Base-by-base conservation (phyloP, 2,113 vertebrate species). In the Equus przewalskii region DNA sequence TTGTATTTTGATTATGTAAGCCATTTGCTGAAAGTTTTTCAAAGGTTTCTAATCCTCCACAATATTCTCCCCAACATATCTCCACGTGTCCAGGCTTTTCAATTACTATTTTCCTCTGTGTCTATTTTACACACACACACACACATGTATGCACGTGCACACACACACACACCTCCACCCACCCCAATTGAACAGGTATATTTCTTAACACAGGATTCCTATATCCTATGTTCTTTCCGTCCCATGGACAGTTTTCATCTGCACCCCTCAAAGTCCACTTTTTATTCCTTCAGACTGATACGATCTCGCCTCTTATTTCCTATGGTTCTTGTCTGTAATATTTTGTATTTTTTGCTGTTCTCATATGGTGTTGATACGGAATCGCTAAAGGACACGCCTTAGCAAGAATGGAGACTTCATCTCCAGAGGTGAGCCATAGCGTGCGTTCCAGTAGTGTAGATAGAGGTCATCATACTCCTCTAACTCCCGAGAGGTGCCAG, bases 381-480 rank as follows among this genome's bases (percentile, higher is more conserved):
- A 90, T 5, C 21, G 49, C 44, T 90, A 9, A 19, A 54, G 14
- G 58, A 65, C 22, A 3, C 14, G 3, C 51, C 51, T 54, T 54
- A 14, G 51, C 14, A 54, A 54, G 51, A 54, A 54, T 54, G 51
- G 14, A 54, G 15, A 14, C 12, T 14, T 54, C 9, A 51, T 51
- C 49, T 51, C 49, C 49, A 51, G 13, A 51, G 49, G 13, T 0
- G 9, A 3, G 1, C 6, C 0, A 18, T 16, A 16, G 7, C 0
- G 0, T 14, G 36, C 12, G 99, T 99, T 99, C 99, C 99, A 98
- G 98, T 99, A 99, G 99, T 99, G 99, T 99, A 99, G 99, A 99
- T 99, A 99, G 99, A 99, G 98, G 99, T 99, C 99, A 99, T 99
- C 99, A 99, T 97, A 98, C 99, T 99, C 98, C 98, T 99, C 99